Base-by-base conservation (phyloP, 2,888 invertebrate species). In the Galerucella pusilla region DNA sequence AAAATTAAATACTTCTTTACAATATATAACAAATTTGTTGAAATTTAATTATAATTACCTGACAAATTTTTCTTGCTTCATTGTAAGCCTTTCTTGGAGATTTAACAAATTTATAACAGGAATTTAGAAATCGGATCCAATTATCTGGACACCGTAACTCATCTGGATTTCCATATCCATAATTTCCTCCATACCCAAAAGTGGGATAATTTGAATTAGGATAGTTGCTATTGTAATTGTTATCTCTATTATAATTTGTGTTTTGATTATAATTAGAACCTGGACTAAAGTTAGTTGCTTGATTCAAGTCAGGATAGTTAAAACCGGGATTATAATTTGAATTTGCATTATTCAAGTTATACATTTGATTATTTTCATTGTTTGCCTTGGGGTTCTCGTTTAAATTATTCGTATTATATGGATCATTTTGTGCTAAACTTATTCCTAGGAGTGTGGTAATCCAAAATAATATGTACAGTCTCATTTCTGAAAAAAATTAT, bases 61-160 rank as follows among this genome's bases (percentile, higher is more conserved):
- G 92, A 85, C 97, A 97, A 81, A 95, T 94, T 83, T 92, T 92
- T 80, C 93, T 91, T 0, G 97, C 96, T 82, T 96, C 96, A 81
- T 92, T 93, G 84, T 94, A 92, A 60, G 92, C 92, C 73, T 93
- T 93, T 81, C 92, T 91, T 0, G 97, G 97, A 6, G 96, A 96
- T 83, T 95, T 94, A 3, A 96, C 94, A 84, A 97, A 98, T 68
- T 95, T 92, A 86, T 96, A 97, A 87, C 98, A 98, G 0, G 94
- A 92, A 76, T 94, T 92, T 79, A 93, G 91, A 84, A 91, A 95
- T 46, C 92, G 91, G n/a, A 94, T 88, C 98, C 98, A 98, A 86
- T 96, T 91, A 70, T 94, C 92, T 0, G 97, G 97, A 87, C 98
- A 98, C 84, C 89, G 83, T 61, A 87, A 79, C 72, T 88, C 86